Evolutionary conservation across 2,797 vertebrate genomes (phyloP).

Genomic region (Sebastes diploproa): DNA sequence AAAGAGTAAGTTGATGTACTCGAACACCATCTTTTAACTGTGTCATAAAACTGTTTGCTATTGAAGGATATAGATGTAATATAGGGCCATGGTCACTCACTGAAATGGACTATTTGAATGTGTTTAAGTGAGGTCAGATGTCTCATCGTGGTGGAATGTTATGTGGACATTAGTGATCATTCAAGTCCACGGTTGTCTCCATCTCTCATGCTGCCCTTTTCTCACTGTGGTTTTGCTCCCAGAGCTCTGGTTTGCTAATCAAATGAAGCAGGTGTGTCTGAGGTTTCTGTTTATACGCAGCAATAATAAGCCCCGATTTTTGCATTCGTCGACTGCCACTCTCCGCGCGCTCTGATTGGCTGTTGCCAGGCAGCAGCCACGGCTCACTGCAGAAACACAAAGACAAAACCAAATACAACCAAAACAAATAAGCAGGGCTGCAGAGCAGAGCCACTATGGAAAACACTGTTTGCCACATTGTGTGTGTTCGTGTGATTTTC

Average conservation of each 20-base stretch:
- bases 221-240: not conserved
- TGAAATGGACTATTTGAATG: not conserved
- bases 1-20: not conserved
- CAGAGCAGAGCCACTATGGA: not conserved
- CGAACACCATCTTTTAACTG: not conserved
- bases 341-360: conserved; percentile 51
- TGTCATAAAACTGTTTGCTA: not conserved
- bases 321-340: conserved; percentile 49
- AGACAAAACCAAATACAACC: conserved; percentile 54
- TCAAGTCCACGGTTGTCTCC: not conserved
- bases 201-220: not conserved
- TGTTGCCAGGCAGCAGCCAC: conserved; percentile 59
- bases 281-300: conserved; percentile 42
- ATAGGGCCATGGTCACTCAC: not conserved
- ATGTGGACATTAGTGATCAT: not conserved
- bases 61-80: not conserved
- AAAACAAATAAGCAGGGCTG: conserved; percentile 49
- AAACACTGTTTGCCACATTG: not conserved
- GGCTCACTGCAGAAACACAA: conserved; percentile 43
- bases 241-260: conserved; percentile 76
- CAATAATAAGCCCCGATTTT: conserved; percentile 58
- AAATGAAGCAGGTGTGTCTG: conserved; percentile 78
- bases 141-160: not conserved
- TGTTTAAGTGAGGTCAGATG: not conserved
- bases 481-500: conserved; percentile 22